Conservation (phyloP, 1,140 invertebrate species). For the Cotesia glomerata region DNA sequence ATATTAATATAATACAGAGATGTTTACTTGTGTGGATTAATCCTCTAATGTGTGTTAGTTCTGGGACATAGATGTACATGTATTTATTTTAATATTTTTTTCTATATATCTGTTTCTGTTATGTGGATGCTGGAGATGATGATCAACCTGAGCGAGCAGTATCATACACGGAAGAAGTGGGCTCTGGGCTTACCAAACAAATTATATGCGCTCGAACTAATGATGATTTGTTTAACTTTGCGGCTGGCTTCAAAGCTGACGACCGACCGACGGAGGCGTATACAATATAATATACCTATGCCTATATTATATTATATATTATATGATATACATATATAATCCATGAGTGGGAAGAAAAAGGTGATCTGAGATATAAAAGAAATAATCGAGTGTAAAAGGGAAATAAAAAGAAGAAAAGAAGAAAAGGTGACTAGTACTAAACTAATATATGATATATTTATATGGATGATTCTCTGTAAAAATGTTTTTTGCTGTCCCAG, state of each 20-base stretch:
- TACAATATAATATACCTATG: background rate
- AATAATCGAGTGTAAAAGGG: constrained; percentile 5
- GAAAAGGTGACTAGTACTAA: constrained; percentile 1
- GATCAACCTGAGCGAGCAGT: background rate
- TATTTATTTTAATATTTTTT: background rate
- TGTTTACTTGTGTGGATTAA: constrained; percentile 1
- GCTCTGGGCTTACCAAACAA: constrained; percentile 36
- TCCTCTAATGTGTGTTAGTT: background rate
- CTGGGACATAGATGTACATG: constrained; percentile 6
- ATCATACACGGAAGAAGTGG: constrained; percentile 30
- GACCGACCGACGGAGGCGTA: constrained; percentile 26
- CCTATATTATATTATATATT: constrained; percentile 17
- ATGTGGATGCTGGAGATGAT: background rate
- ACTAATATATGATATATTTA: too few species aligned
- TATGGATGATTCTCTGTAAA: too few species aligned
- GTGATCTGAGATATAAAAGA: background rate
- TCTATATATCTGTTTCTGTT: background rate
- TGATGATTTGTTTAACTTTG: constrained; percentile 47
- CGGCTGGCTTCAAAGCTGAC: constrained; percentile 31
- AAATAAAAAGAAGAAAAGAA: constrained; percentile 11
- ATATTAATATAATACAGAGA: too few species aligned
- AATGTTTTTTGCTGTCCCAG: too few species aligned
- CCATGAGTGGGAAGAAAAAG: constrained; percentile 22
- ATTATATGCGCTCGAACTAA: constrained; percentile 39
- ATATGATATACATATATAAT: constrained; percentile 1